Evolutionary conservation across 2,113 vertebrate genomes (phyloP).

Genomic region (Miniopterus natalensis): DNA sequence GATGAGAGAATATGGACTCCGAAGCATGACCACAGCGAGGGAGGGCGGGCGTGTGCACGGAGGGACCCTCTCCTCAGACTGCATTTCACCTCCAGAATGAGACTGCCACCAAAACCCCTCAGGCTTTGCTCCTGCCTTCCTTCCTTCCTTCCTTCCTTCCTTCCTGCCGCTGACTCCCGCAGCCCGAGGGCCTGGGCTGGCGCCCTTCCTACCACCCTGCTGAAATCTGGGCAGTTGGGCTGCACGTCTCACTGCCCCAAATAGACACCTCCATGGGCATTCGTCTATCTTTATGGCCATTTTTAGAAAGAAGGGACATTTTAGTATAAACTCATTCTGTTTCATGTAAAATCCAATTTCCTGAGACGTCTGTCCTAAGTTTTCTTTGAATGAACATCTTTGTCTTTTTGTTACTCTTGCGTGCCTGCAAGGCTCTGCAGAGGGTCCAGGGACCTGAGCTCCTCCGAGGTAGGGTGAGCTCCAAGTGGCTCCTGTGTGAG

Average conservation of each 20-base stretch:
- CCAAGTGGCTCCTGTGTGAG: rapidly evolving
- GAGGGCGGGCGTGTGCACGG: too few relatives aligned
- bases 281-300: not conserved
- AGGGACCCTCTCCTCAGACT: rapidly evolving
- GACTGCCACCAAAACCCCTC: too few relatives aligned
- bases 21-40: rapidly evolving
- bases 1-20: rapidly evolving
- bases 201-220: not conserved
- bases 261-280: not conserved
- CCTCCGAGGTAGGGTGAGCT: not conserved
- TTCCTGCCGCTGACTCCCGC: rapidly evolving
- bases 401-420: not conserved
- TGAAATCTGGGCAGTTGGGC: not conserved
- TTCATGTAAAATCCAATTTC: not conserved
- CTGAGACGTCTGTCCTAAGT: not conserved
- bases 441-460: not conserved
- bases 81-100: too few relatives aligned
- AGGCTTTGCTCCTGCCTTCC: too few relatives aligned
- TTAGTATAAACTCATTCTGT: not conserved
- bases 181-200: rapidly evolving
- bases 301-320: not conserved
- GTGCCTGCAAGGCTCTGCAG: not conserved
- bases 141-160: too few relatives aligned
- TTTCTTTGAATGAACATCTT: not conserved
- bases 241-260: not conserved